Conservation (phyloP, 2,797 vertebrate species). For the Oryzias sinensis region DNA sequence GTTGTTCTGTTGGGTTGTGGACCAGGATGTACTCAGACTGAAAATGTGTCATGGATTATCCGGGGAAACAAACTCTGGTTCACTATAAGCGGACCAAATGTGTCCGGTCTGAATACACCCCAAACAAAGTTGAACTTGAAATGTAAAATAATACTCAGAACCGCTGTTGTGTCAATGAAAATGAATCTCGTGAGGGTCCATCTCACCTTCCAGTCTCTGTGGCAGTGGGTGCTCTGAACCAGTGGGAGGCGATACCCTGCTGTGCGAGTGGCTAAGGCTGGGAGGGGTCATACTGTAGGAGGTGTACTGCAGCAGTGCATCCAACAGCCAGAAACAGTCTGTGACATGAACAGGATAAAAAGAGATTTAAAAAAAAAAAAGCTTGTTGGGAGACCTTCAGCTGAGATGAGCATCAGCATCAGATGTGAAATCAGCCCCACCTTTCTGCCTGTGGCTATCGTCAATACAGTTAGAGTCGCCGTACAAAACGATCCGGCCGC, state of each 20-base stretch:
- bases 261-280: constrained; percentile 93
- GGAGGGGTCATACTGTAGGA: constrained; percentile 92
- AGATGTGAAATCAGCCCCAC: constrained; percentile 57
- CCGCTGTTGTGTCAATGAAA: too few relatives aligned
- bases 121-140: too few relatives aligned
- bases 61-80: too few relatives aligned
- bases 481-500: constrained; percentile 91
- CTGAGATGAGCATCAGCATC: neutral
- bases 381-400: neutral
- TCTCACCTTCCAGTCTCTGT: constrained; percentile 92
- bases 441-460: constrained; percentile 98
- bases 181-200: neutral
- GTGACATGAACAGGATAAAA: constrained; percentile 10
- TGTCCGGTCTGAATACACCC: too few relatives aligned
- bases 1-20: too few relatives aligned
- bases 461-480: constrained; percentile 98
- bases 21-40: too few relatives aligned
- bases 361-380: neutral
- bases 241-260: constrained; percentile 82
- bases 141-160: neutral
- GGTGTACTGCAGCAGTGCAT: constrained; percentile 93
- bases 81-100: too few relatives aligned
- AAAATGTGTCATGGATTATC: too few relatives aligned
- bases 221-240: constrained; percentile 81
- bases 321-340: constrained; percentile 99